These are phyloP conservation scores for Laupala kohalensis DNA, from an alignment of 1,140 invertebrate species.

Conservation along the genomic window DNA sequence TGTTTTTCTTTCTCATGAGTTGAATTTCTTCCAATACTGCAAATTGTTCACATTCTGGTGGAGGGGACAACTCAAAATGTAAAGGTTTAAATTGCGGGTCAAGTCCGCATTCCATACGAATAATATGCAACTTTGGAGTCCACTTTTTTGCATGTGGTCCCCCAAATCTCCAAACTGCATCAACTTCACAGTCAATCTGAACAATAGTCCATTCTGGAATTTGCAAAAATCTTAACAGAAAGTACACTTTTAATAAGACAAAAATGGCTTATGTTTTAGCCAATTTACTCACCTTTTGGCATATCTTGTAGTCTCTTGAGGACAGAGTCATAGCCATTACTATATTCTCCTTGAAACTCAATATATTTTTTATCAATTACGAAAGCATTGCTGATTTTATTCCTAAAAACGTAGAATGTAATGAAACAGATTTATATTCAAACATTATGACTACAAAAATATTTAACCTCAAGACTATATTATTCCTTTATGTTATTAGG, in stretches of 20 bases:
- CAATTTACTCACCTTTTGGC: constrained; percentile 33
- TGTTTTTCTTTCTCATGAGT: background rate
- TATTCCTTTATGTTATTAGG: no score
- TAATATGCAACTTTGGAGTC: background rate
- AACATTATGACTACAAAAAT: background rate
- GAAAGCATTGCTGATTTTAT: background rate
- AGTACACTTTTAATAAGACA: no score
- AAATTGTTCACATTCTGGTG: constrained; percentile 9
- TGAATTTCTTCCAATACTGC: constrained; percentile 5
- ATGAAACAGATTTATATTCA: background rate
- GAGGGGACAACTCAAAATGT: background rate
- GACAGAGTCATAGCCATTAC: background rate
- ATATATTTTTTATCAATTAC: background rate
- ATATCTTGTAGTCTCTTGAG: constrained; percentile 28
- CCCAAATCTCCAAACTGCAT: background rate
- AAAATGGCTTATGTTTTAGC: no score
- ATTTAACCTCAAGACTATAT: background rate
- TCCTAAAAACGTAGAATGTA: background rate
- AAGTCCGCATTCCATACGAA: background rate
- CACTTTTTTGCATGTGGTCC: background rate
- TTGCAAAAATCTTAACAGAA: constrained; percentile 8
- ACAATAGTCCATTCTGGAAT: constrained; percentile 45
- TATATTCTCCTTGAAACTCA: background rate
- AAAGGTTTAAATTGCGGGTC: background rate
- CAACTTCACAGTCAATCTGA: constrained; percentile 29